A percentile compares a stretch with the other conserved stretches of the same genome.
These are phyloP conservation scores for Trichonephila inaurata DNA, from an alignment of 1,140 invertebrate genomes.

Conservation along the genomic window DNA sequence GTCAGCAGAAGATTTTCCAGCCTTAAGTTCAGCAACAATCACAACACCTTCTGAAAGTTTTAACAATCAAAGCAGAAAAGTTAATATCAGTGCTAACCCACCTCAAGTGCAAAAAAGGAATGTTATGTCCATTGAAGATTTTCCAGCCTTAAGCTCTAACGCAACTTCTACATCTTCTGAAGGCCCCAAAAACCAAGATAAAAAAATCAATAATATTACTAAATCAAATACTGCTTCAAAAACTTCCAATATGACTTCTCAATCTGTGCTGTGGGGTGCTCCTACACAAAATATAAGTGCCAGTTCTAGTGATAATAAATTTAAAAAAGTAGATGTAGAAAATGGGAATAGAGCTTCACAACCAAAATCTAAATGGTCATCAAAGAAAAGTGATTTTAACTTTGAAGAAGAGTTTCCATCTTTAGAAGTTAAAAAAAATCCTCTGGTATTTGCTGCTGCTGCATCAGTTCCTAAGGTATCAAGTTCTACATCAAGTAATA, in stretches of 20 bases:
- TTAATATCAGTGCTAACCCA: background rate
- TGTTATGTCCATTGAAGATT: conserved; percentile 59
- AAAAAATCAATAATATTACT: background rate
- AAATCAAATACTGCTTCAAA: background rate
- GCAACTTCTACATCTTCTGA: background rate
- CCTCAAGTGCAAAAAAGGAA: background rate
- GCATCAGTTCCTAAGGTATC: conserved; percentile 13
- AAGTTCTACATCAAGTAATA: background rate
- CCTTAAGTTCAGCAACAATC: conserved; percentile 13
- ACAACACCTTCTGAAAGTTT: background rate
- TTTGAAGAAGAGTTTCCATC: conserved; percentile 72
- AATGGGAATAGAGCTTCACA: background rate
- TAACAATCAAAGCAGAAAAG: conserved; percentile 7
- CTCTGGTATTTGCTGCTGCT: background rate
- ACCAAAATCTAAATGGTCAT: conserved; percentile 5
- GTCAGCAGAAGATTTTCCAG: conserved; percentile 70
- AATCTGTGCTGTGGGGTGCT: background rate
- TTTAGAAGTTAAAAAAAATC: conserved; percentile 41
- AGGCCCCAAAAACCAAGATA: background rate
- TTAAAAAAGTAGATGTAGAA: background rate
- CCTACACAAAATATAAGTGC: conserved; percentile 21
- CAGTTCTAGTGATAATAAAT: background rate
- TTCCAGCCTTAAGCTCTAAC: conserved; percentile 52
- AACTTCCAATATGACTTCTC: background rate
- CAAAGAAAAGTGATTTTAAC: conserved; percentile 35